Conservation (phyloP, 2,797 vertebrate genomes). For the Urosaurus nigricauda region DNA sequence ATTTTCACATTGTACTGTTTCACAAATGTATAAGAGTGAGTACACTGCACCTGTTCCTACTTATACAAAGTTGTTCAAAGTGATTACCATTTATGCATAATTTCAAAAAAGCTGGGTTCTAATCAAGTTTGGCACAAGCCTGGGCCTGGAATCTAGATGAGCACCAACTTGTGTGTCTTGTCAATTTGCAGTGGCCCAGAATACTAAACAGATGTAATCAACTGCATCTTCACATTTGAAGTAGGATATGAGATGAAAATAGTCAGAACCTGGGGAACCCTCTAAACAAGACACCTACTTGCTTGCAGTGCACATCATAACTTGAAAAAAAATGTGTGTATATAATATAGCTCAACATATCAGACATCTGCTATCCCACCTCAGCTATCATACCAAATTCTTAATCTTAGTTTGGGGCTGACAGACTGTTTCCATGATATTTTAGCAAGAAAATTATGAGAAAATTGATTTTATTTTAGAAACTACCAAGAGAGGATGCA, state of each 20-base stretch:
- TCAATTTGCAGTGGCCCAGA: background rate
- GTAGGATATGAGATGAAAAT: background rate
- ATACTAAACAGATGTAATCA: background rate
- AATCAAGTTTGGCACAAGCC: conserved; percentile 11
- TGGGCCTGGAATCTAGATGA: background rate
- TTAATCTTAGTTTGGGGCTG: background rate
- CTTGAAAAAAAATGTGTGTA: too few relatives aligned
- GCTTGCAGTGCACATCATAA: background rate
- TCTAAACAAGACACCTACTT: background rate
- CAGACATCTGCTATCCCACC: background rate
- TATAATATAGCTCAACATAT: background rate
- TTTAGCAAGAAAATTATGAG: background rate
- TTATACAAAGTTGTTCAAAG: conserved; percentile 6
- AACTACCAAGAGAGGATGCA: background rate
- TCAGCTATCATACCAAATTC: background rate
- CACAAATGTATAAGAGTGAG: background rate
- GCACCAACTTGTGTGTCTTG: background rate
- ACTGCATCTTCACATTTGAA: background rate
- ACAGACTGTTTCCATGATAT: background rate
- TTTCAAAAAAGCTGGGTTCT: conserved; percentile 10
- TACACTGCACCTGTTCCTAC: conserved; percentile 6
- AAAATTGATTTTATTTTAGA: background rate
- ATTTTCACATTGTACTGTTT: background rate
- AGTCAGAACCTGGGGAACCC: background rate
- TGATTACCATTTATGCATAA: background rate